Percentiles rank a stretch among this genome's conserved stretches.
Conservation (phyloP, 2,113 vertebrate species). For the Aegotheles bennettii region DNA sequence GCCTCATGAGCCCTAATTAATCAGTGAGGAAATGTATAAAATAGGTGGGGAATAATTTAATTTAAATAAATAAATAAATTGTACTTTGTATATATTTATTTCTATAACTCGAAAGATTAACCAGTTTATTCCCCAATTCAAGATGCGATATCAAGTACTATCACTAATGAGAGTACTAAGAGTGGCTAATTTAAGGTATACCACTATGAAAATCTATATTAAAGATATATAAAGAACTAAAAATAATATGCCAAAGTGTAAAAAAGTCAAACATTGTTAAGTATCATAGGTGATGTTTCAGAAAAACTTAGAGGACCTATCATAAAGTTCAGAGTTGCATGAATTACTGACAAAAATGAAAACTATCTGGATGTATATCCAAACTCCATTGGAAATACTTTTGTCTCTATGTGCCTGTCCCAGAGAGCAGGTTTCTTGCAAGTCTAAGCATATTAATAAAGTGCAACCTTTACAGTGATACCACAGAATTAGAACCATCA, state of each 20-base stretch:
- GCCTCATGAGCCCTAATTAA: neutral
- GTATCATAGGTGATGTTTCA: neutral
- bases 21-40: neutral
- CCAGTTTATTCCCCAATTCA: neutral
- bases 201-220: neutral
- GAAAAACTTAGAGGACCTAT: neutral
- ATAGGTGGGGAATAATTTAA: neutral
- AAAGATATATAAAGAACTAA: constrained; percentile 37
- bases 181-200: neutral
- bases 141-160: neutral
- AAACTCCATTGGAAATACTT: neutral
- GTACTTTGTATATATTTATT: neutral
- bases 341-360: neutral
- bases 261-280: neutral
- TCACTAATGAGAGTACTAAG: neutral
- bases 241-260: neutral
- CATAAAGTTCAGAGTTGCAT: neutral
- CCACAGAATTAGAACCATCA: neutral
- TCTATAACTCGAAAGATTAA: neutral
- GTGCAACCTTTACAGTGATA: neutral
- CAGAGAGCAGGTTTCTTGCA: neutral
- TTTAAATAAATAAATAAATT: neutral
- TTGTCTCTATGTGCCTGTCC: neutral
- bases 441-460: neutral
- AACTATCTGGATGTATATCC: neutral